These are phyloP conservation scores for Eleutherodactylus coqui DNA, from an alignment of 2,797 vertebrate genomes.

Conservation along the genomic window DNA sequence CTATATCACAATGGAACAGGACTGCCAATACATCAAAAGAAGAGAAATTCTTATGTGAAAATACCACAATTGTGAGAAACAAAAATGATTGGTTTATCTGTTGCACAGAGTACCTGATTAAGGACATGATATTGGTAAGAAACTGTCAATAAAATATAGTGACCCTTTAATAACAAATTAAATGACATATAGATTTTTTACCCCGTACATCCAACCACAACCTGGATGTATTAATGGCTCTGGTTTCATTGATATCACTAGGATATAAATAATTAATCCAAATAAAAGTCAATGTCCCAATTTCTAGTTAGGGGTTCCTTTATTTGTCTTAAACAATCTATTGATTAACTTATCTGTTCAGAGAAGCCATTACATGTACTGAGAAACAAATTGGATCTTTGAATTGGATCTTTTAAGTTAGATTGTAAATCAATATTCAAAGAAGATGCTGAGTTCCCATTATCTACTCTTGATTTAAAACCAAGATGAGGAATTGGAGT, in stretches of 20 bases:
- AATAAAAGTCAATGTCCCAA: constrained; percentile 12
- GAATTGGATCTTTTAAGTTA: not conserved
- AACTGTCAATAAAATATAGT: not conserved
- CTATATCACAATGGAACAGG: too few species aligned
- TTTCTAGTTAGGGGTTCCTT: constrained; percentile 13
- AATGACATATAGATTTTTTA: not conserved
- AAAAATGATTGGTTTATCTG: not conserved
- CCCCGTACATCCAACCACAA: not conserved
- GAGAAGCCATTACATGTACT: not conserved
- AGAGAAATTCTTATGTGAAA: too few species aligned
- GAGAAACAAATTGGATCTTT: not conserved
- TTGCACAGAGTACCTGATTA: not conserved
- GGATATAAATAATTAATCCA: not conserved
- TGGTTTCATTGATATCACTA: not conserved
- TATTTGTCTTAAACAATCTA: constrained; percentile 29
- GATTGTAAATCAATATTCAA: constrained; percentile 7
- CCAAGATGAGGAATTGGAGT: not conserved
- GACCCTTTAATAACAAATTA: not conserved
- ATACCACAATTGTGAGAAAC: too few species aligned
- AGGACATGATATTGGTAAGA: not conserved
- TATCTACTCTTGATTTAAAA: not conserved
- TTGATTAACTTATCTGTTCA: not conserved
- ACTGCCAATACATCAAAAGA: too few species aligned
- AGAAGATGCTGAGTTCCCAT: not conserved
- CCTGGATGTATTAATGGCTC: not conserved